Conservation (phyloP, 1,140 invertebrate species). For the Papilio polyxenes region DNA sequence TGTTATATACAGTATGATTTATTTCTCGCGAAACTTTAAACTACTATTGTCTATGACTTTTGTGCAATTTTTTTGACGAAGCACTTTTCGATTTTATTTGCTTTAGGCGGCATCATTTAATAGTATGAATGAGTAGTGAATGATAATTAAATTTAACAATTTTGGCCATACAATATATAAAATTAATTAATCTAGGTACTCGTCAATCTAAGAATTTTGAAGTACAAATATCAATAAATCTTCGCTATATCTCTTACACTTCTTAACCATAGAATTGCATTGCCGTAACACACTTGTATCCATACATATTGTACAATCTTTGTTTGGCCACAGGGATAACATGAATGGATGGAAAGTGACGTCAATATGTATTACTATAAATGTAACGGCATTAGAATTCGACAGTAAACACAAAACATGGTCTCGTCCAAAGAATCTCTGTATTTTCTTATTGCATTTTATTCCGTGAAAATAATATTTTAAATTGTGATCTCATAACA, state of each 20-base stretch:
- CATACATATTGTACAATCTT: no score
- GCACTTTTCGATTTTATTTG: no score
- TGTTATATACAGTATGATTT: no score
- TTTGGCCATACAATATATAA: not conserved
- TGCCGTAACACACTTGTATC: not conserved
- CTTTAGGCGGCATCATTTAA: no score
- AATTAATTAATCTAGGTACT: slow-evolving; percentile 3
- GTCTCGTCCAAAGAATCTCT: slow-evolving; percentile 41
- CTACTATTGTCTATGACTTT: no score
- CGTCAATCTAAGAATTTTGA: slow-evolving; percentile 49
- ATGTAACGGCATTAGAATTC: not conserved
- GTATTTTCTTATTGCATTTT: slow-evolving; percentile 65
- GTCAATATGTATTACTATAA: no score
- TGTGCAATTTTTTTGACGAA: no score
- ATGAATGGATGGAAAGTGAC: no score
- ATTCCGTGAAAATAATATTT: slow-evolving; percentile 47
- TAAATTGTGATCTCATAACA: slow-evolving; percentile 63
- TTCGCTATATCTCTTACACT: slow-evolving; percentile 38
- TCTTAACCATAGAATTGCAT: not conserved
- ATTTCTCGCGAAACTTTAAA: no score
- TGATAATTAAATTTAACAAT: not conserved
- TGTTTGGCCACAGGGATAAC: no score
- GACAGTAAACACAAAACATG: slow-evolving; percentile 23
- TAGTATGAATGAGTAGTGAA: not conserved
- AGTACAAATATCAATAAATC: slow-evolving; percentile 55